Conservation (phyloP, 2,797 vertebrate species). For the Cuculus canorus region DNA sequence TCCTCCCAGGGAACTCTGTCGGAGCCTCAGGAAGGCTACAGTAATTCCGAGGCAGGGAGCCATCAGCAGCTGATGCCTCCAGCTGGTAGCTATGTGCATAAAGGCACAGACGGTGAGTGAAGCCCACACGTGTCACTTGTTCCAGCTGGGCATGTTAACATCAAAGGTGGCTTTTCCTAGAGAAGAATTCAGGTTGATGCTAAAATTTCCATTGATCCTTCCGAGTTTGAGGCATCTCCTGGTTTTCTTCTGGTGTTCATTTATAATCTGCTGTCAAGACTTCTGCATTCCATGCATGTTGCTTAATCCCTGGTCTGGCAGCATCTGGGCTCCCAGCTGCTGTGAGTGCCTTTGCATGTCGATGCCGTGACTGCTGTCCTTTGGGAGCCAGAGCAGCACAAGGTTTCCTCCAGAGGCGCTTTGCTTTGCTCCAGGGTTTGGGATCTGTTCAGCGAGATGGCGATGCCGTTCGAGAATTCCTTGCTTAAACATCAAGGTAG, state of each 20-base stretch:
- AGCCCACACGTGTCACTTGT: neutral
- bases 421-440: neutral
- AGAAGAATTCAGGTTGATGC: neutral
- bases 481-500: neutral
- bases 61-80: slow-evolving; percentile 98
- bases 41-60: slow-evolving; percentile 92
- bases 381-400: neutral
- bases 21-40: slow-evolving; percentile 86
- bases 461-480: neutral
- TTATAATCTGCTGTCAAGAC: neutral
- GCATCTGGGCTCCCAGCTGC: neutral
- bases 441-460: neutral
- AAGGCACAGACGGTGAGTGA: slow-evolving; percentile 86
- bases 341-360: neutral
- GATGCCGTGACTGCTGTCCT: neutral
- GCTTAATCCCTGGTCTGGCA: neutral
- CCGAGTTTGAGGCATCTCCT: neutral
- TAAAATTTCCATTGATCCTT: neutral
- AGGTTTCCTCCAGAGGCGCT: neutral
- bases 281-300: rapidly evolving
- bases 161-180: neutral
- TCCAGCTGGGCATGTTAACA: neutral
- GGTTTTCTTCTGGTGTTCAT: neutral
- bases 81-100: slow-evolving; percentile 86
- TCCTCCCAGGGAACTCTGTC: slow-evolving; percentile 86